Conservation (phyloP, 2,888 invertebrate species). For the Luperina nickerlii region DNA sequence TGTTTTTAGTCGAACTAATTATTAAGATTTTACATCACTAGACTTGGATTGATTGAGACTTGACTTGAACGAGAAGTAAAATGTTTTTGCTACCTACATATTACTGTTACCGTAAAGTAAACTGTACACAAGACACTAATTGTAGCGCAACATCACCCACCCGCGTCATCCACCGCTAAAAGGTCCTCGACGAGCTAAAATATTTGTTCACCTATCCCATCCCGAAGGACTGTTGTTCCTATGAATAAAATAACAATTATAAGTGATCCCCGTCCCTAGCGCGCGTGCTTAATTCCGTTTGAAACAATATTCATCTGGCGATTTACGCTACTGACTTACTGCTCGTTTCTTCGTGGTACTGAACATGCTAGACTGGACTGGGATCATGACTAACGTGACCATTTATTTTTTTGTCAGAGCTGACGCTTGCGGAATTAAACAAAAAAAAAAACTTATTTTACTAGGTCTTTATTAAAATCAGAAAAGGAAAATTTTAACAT, state of each 20-base stretch:
- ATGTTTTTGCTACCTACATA: not conserved
- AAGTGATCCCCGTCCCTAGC: slow-evolving; percentile 86
- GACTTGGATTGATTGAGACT: not conserved
- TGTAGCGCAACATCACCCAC: slow-evolving; percentile 39
- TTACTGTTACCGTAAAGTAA: not conserved
- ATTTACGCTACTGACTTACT: slow-evolving; percentile 80
- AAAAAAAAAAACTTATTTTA: too few relatives aligned
- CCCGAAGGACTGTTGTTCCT: slow-evolving; percentile 88
- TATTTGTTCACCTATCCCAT: slow-evolving; percentile 88
- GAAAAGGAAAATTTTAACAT: too few relatives aligned
- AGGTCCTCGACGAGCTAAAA: slow-evolving; percentile 86
- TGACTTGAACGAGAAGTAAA: not conserved
- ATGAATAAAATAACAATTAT: slow-evolving; percentile 91
- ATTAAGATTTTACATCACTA: not conserved
- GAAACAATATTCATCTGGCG: slow-evolving; percentile 90
- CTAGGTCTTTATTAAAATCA: too few relatives aligned
- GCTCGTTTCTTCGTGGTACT: slow-evolving; percentile 17
- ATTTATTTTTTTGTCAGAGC: too few relatives aligned
- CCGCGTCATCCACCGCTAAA: slow-evolving; percentile 73
- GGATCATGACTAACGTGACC: not conserved
- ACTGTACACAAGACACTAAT: slow-evolving; percentile 16
- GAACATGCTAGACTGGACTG: not conserved
- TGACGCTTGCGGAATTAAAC: too few relatives aligned
- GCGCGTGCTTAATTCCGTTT: slow-evolving; percentile 89
- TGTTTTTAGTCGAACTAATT: not conserved